Percentiles rank a stretch among this genome's conserved stretches.
Conservation (phyloP, 2,113 vertebrate genomes). For the Dicerorhinus sumatrensis region DNA sequence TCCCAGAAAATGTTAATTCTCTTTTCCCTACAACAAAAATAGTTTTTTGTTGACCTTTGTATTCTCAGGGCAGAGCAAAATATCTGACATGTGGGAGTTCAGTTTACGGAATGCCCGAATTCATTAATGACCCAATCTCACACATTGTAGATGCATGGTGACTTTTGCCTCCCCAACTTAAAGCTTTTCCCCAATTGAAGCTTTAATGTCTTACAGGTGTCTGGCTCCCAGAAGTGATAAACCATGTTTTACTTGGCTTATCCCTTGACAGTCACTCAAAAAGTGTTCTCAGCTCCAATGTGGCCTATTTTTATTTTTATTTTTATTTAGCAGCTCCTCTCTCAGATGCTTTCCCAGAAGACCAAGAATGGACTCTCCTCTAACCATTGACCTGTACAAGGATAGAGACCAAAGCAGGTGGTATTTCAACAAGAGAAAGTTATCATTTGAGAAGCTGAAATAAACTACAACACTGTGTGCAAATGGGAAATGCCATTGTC, state of each 20-base stretch:
- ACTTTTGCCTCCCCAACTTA: background rate
- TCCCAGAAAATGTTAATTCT: background rate
- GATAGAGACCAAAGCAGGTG: background rate
- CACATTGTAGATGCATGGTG: background rate
- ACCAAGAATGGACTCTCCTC: background rate
- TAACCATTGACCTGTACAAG: too few relatives aligned
- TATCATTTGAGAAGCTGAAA: background rate
- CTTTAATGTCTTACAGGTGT: background rate
- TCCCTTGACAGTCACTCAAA: background rate
- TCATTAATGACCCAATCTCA: background rate
- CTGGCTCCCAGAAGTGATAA: background rate
- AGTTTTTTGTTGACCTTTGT: background rate
- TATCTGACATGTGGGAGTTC: background rate
- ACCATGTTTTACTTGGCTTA: background rate
- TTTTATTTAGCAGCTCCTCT: background rate
- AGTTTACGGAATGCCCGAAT: background rate
- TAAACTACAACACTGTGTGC: background rate
- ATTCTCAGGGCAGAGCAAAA: background rate
- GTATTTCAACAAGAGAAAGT: background rate
- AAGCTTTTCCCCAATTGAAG: background rate
- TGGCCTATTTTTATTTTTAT: background rate
- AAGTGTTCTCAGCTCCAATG: background rate
- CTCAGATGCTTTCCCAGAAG: background rate
- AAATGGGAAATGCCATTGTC: background rate
- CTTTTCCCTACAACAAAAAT: background rate